These are phyloP conservation scores for Thera britannica DNA, from an alignment of 2,888 invertebrate species.

Conservation along the genomic window DNA sequence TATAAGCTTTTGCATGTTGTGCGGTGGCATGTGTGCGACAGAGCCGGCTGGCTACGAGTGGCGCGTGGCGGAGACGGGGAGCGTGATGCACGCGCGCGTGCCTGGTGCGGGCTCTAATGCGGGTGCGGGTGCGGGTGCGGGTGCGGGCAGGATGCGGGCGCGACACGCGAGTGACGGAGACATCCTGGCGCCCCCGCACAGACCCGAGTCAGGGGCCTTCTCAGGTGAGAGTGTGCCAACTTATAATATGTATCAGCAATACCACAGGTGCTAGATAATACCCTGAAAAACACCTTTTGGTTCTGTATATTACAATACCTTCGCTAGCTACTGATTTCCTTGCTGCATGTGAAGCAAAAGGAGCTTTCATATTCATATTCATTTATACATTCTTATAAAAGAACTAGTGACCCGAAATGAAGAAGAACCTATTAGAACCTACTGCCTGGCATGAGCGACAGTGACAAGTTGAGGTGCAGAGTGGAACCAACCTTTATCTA, in stretches of 20 bases:
- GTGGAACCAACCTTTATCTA: too few species aligned
- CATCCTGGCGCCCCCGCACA: slow-evolving; percentile 67
- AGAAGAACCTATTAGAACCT: too few species aligned
- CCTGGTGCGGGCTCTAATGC: slow-evolving; percentile 13
- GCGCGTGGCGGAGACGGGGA: slow-evolving; percentile 61
- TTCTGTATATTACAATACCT: too few species aligned
- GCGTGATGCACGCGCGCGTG: slow-evolving; percentile 36
- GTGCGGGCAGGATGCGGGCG: slow-evolving; percentile 47
- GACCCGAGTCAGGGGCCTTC: slow-evolving; percentile 77
- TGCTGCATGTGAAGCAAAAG: too few species aligned
- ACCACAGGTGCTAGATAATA: too few species aligned
- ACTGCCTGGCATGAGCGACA: too few species aligned
- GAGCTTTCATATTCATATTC: too few species aligned
- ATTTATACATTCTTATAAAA: too few species aligned
- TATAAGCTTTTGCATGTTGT: slow-evolving; percentile 33
- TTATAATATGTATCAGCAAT: not conserved
- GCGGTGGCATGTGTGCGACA: slow-evolving; percentile 44
- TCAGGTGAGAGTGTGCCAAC: slow-evolving; percentile 58
- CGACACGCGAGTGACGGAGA: slow-evolving; percentile 75
- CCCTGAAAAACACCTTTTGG: too few species aligned
- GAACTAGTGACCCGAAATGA: too few species aligned
- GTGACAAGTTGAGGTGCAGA: too few species aligned
- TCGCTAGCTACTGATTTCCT: too few species aligned
- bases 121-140: slow-evolving; percentile 22
- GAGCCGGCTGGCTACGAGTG: slow-evolving; percentile 70